Conservation (phyloP, 2,113 vertebrate species). For the Crocuta crocuta region DNA sequence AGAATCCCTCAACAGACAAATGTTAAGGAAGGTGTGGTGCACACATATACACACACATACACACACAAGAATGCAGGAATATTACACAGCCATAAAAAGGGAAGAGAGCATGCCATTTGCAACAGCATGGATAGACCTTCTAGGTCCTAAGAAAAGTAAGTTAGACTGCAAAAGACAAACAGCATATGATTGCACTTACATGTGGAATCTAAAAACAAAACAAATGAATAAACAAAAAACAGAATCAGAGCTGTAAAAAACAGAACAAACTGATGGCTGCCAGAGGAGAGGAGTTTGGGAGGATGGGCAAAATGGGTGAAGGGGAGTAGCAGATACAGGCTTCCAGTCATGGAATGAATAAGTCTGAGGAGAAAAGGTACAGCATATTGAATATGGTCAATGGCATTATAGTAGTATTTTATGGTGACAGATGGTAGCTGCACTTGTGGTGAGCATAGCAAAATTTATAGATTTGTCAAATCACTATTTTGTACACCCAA, state of each 20-base stretch:
- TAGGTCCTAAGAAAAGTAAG: too few relatives aligned
- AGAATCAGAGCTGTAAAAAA: neutral
- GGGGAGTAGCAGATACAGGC: neutral
- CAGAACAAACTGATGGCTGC: neutral
- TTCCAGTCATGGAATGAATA: neutral
- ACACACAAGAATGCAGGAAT: neutral
- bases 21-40: neutral
- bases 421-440: neutral
- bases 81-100: neutral
- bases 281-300: neutral
- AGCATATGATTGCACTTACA: neutral
- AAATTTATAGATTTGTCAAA: neutral
- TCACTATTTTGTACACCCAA: neutral
- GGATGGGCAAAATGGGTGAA: neutral
- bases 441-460: neutral
- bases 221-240: neutral
- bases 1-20: neutral
- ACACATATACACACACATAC: neutral
- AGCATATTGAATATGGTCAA: neutral
- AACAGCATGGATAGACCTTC: too few relatives aligned
- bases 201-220: neutral
- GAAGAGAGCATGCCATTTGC: too few relatives aligned
- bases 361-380: neutral
- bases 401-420: neutral
- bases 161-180: too few relatives aligned